Percentiles rank a stretch among this genome's conserved stretches.
These are phyloP conservation scores for Pasiphila rectangulata DNA, from an alignment of 2,888 invertebrate genomes.

Conservation along the genomic window DNA sequence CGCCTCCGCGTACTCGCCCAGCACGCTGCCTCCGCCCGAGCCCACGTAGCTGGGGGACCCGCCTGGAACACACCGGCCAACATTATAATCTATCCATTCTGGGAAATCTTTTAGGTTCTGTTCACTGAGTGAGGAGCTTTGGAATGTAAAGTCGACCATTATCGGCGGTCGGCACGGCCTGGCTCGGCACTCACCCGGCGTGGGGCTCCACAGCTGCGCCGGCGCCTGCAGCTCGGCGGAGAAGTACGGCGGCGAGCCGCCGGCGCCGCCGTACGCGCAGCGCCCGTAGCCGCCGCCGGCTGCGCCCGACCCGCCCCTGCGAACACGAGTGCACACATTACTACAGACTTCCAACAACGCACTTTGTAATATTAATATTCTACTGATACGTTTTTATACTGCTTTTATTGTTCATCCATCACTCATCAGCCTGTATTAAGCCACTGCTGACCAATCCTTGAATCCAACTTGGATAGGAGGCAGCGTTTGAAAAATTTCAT, in stretches of 20 bases:
- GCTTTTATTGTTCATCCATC: too few species aligned
- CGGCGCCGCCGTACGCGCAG: constrained; percentile 52
- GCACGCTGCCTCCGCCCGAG: constrained; percentile 38
- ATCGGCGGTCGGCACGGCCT: neutral
- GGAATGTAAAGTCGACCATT: too few species aligned
- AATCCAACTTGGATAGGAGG: too few species aligned
- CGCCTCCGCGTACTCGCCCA: constrained; percentile 43
- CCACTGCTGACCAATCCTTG: too few species aligned
- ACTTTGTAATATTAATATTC: too few species aligned
- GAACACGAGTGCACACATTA: neutral
- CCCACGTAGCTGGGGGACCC: constrained; percentile 58
- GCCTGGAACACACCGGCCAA: constrained; percentile 42
- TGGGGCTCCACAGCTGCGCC: constrained; percentile 60
- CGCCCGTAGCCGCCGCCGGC: constrained; percentile 54
- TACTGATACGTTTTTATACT: too few species aligned
- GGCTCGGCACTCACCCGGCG: constrained; percentile 45
- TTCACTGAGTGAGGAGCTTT: too few species aligned
- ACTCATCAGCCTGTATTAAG: too few species aligned
- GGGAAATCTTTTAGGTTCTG: too few species aligned
- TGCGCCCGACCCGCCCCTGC: constrained; percentile 44
- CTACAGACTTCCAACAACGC: too few species aligned
- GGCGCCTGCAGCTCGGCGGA: constrained; percentile 50
- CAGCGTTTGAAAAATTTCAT: too few species aligned
- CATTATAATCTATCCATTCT: too few species aligned
- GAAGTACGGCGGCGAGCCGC: constrained; percentile 60